Evolutionary conservation across 2,797 vertebrate genomes (phyloP), one percentile per base, ranked within the genome.

Genomic region (Dendrocincla tyrannina): DNA sequence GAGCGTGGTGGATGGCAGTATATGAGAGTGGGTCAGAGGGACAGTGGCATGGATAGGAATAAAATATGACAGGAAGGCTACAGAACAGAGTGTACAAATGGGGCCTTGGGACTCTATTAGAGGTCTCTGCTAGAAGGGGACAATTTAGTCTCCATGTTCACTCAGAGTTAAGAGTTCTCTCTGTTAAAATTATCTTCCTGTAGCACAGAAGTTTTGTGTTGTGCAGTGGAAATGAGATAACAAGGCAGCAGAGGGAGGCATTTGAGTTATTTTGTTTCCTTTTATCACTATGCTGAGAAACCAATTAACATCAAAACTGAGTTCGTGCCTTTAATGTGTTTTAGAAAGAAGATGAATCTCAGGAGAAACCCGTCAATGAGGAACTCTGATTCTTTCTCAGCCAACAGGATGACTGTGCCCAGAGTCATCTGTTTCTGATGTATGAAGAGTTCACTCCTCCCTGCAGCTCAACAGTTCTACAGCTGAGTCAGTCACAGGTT

Each of bases 361-460:
- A 97, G 64, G 95, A 97, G 83, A 97, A 96, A 56, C 14, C 63
- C 2, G 25, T 88, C 44, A 98, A 91, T 80, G 96, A 95, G 32
- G 98, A 98, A 66, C 98, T 98, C 47, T 98, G 93, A 98, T 44
- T 83, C 50, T 69, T 78, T 95, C 67, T 73, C 52, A 55, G 42
- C 17, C n/a, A 56, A 53, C 24, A 88, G 35, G 56, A 62, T 82
- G 44, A n/a, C 58, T 80, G 20, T 87, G 67, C 30, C n/a, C 56
- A 64, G 28, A 67, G 18, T 39, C 11, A 44, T n/a, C 44, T 79
- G 23, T 60, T 79, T 55, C 70, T 78, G 33, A 4, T 59, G 3
- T 49, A 37, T 44, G 67, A 93, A 73, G 52, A 77, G n/a, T 77
- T 82, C 50, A 49, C 32, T 35, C 22, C 46, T n/a, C 33, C 13